These are phyloP conservation scores for Oncorhynchus masou DNA, from an alignment of 2,113 vertebrate species.

Conservation along the genomic window DNA sequence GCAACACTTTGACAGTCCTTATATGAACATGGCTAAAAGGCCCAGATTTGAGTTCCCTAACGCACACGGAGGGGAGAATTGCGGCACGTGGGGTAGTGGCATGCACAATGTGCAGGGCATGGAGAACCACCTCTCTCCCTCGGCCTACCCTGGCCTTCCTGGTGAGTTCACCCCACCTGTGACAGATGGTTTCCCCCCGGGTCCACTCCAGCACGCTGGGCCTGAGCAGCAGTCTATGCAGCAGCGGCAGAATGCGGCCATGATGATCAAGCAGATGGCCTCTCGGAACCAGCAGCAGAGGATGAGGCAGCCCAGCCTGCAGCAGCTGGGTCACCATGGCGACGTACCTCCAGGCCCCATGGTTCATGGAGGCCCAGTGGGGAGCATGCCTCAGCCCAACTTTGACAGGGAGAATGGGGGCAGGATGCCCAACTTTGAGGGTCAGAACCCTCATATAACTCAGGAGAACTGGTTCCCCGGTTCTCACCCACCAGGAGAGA, in stretches of 20 bases:
- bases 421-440: conserved; percentile 80
- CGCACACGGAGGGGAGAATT: conserved; percentile 82
- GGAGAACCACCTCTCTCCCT: conserved; percentile 91
- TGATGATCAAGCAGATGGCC: conserved; percentile 98
- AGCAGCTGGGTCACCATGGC: conserved; percentile 87
- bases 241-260: conserved; percentile 91
- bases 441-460: conserved; percentile 82
- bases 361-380: conserved; percentile 79
- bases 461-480: conserved; percentile 90
- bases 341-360: conserved; percentile 81
- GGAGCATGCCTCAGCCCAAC: conserved; percentile 77
- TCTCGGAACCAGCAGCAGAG: conserved; percentile 90
- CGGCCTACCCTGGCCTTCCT: conserved; percentile 86
- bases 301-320: conserved; percentile 87
- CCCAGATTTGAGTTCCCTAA: conserved; percentile 90
- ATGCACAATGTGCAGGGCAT: conserved; percentile 75
- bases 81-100: conserved; percentile 76
- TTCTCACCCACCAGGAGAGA: conserved; percentile 84
- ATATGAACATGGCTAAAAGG: conserved; percentile 91
- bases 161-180: conserved; percentile 90
- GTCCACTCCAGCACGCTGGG: conserved; percentile 82
- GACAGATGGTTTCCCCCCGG: conserved; percentile 83
- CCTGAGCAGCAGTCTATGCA: conserved; percentile 84
- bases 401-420: conserved; percentile 84
- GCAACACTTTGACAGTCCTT: conserved; percentile 95